phyloP scores from a whole-genome alignment of 2,113 vertebrate species.

The Dolichallabes microphthalmus region DNA sequence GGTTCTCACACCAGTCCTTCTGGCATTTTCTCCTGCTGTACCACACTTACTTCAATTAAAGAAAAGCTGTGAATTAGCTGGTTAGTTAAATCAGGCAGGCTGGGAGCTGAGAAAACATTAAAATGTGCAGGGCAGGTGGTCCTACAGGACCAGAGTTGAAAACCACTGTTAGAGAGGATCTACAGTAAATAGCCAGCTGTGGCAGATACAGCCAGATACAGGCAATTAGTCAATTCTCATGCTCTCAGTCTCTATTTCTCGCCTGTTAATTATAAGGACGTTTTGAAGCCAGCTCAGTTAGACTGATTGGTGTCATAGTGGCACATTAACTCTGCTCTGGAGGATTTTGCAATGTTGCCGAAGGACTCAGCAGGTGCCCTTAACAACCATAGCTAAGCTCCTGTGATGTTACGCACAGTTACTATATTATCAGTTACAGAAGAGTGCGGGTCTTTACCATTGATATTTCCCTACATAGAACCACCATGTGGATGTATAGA shows the following conservation, averaged over 20 bases:
- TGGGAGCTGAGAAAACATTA: no score
- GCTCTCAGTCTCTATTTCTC: neutral
- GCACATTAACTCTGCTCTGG: slow-evolving; percentile 17
- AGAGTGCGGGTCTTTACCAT: neutral
- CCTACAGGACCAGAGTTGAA: no score
- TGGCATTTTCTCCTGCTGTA: no score
- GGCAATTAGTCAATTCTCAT: slow-evolving; percentile 32
- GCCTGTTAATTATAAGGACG: slow-evolving; percentile 20
- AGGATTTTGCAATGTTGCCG: neutral
- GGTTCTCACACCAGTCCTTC: no score
- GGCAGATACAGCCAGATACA: no score
- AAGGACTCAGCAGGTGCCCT: neutral
- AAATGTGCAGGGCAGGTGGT: no score
- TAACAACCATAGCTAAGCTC: neutral
- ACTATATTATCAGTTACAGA: slow-evolving; percentile 1
- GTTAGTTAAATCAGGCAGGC: no score
- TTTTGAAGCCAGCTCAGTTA: slow-evolving; percentile 18
- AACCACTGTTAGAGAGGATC: neutral
- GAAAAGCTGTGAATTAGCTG: no score
- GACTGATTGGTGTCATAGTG: slow-evolving; percentile 16
- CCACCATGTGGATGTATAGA: neutral
- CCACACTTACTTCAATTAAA: no score
- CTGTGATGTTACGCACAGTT: slow-evolving; percentile 6
- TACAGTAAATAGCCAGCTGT: slow-evolving; percentile 32
- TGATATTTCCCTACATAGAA: neutral